Evolutionary conservation across 2,113 vertebrate species (phyloP), one percentile per base, ranked within the genome.

Genomic region (Zingel zingel): DNA sequence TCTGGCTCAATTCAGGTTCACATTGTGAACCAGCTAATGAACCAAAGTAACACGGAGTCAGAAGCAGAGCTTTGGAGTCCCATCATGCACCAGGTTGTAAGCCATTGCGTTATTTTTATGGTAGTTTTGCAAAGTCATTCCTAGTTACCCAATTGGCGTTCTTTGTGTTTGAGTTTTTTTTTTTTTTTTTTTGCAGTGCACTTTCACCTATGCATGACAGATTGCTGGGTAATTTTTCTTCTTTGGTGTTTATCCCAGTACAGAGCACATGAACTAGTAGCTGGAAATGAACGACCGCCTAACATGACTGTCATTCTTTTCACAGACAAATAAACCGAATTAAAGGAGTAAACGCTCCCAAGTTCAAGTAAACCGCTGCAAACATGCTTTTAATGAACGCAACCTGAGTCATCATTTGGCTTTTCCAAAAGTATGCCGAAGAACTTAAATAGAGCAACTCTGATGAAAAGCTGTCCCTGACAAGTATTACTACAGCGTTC

Each of bases 301-400:
- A 25, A 25, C 25, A 33, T 2, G 14, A 63, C 57, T 33, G 12
- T 30, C 51, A 4, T 68, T 67, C 68, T 48, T 66, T 30, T 63
- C 15, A 13, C 25, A 13, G 23, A 67, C 47, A n/a, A 56, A 71
- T 30, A 53, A 68, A 75, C 21, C 12, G 0, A 72, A 8, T 25
- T 23, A 23, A 67, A 53, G 36, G 57, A 56, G 36, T 6, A 56
- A 72, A 66, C 12, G 15, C 53, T 47, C 33, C 43, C n/a, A 43
- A 68, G 63, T 77, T 43, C 51, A 8, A 64, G 74, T 30, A 33
- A 70, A 71, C 47, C 15, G 39, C 50, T 68, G 69, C 62, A 56
- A 48, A 74, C 51, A 65, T 0, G 16, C 61, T 59, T 4, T 30
- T 30, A 43, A 51, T 48, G 23, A 79, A 21, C 1, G 8, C 39